A percentile compares a stretch with the other conserved stretches of the same genome.
Evolutionary conservation across 2,888 invertebrate genomes (phyloP).

Genomic region (Boloria selene): DNA sequence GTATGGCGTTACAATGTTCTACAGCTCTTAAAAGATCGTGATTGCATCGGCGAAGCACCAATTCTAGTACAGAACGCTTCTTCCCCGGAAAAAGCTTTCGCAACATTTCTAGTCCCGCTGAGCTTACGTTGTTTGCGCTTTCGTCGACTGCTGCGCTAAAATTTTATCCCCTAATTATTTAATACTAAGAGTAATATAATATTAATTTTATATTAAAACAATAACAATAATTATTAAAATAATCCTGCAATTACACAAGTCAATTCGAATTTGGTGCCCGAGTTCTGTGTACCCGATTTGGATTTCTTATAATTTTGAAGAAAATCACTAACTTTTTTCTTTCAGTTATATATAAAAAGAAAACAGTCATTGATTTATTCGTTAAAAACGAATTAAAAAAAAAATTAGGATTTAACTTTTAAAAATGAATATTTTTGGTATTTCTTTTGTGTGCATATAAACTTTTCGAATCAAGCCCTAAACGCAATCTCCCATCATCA

Average conservation of each 20-base stretch:
- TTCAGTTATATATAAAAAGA: too few species aligned
- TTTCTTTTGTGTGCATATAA: too few species aligned
- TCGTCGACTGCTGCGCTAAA: constrained; percentile 53
- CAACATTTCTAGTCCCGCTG: constrained; percentile 91
- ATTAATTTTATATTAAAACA: background rate
- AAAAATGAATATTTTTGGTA: too few species aligned
- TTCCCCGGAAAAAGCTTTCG: constrained; percentile 94
- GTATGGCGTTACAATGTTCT: constrained; percentile 88
- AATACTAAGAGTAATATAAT: background rate
- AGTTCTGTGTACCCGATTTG: too few species aligned
- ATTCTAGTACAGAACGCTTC: constrained; percentile 92
- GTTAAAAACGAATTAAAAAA: too few species aligned
- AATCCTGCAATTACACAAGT: background rate
- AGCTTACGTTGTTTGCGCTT: constrained; percentile 80
- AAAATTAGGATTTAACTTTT: too few species aligned
- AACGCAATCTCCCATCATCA: too few species aligned
- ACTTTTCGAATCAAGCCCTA: too few species aligned
- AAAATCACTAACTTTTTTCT: too few species aligned
- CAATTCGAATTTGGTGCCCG: too few species aligned
- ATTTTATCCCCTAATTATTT: background rate
- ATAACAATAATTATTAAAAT: background rate
- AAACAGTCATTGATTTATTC: too few species aligned
- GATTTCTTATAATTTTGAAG: too few species aligned
- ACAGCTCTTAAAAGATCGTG: constrained; percentile 95
- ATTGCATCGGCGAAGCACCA: constrained; percentile 95